Base-by-base conservation (phyloP, 1,140 invertebrate species). In the Proctacanthus coquilletti region DNA sequence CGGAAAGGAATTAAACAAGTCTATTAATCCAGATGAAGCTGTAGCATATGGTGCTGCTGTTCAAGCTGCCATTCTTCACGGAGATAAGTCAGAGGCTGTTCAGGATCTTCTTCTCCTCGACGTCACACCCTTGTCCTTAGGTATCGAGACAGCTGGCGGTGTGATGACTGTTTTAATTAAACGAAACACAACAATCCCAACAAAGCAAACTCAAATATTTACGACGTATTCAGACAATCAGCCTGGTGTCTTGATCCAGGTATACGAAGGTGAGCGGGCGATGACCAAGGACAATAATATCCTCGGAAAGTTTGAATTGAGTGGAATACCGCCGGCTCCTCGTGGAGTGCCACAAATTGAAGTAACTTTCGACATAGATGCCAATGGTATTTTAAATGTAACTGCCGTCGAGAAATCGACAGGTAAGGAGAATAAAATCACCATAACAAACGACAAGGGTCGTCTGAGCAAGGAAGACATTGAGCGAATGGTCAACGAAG, bases 211-310 rank as follows among this genome's bases (percentile, higher is more conserved):
- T 0, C 89, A 96, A 55, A 92, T 84, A 6, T 96, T 96, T 62
- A 94, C 91, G 35, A 96, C 92, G 0, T 94, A 93, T 53, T 82
- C 88, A 1, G 92, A 96, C 56, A 97, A 97, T 62, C 92, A 96
- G 60, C 88, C 92, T 10, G 86, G 88, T 41, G 86, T 93, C 29
- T 64, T 87, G 38, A 88, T 93, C 53, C 75, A 91, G 57, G 80
- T 84, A 3, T 92, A 78, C 48, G 86, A 93, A 63, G 87, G 87
- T 13, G 86, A 92, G 55, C 72, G 85, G 43, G 80, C 84, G 9
- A 87, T 91, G 84, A 89, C 85, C 29, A 84, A 82, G 53, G 84
- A 91, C 51, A 91, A 91, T 64, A 91, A 93, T 53, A 62, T 91
- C 2, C 70, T 95, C 10, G 89, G 89, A 34, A 92, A 88, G 60